phyloP scores from a whole-genome alignment of 2,888 invertebrate genomes.

The Spilarctia lutea region DNA sequence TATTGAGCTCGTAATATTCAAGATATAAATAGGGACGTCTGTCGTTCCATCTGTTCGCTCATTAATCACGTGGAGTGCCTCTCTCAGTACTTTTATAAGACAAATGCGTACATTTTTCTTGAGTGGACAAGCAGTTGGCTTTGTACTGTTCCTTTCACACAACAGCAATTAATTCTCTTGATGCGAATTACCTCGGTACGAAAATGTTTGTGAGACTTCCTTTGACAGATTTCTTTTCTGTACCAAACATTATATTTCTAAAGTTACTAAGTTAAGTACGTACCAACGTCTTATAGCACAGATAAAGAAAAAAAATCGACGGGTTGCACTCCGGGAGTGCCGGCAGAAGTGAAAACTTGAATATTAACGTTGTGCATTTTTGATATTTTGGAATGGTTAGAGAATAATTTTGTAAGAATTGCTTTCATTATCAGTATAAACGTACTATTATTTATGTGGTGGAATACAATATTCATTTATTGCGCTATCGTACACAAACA shows the following conservation, averaged over 20 bases:
- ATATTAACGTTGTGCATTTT: no score
- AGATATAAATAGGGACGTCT: slow-evolving; percentile 37
- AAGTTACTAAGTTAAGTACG: no score
- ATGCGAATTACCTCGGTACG: slow-evolving; percentile 24
- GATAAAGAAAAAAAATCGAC: no score
- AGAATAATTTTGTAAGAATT: no score
- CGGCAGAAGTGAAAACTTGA: no score
- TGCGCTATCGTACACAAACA: no score
- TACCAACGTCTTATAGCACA: no score
- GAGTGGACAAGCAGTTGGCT: slow-evolving; percentile 42
- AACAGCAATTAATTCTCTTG: slow-evolving; percentile 43
- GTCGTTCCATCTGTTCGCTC: slow-evolving; percentile 32
- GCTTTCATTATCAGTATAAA: no score
- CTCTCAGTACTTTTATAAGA: slow-evolving; percentile 38
- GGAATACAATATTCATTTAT: no score
- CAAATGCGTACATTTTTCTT: slow-evolving; percentile 54
- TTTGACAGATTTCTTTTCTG: neutral
- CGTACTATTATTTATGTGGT: no score
- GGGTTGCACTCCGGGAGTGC: no score
- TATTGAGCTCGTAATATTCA: slow-evolving; percentile 21
- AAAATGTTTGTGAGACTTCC: slow-evolving; percentile 2
- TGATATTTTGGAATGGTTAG: no score
- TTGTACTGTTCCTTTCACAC: slow-evolving; percentile 37
- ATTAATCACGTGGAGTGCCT: slow-evolving; percentile 51
- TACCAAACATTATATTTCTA: neutral